A percentile compares a stretch with the other conserved stretches of the same genome.
Conservation (phyloP, 64 coral and sea anemone genomes). For the Anthopleura sola region DNA sequence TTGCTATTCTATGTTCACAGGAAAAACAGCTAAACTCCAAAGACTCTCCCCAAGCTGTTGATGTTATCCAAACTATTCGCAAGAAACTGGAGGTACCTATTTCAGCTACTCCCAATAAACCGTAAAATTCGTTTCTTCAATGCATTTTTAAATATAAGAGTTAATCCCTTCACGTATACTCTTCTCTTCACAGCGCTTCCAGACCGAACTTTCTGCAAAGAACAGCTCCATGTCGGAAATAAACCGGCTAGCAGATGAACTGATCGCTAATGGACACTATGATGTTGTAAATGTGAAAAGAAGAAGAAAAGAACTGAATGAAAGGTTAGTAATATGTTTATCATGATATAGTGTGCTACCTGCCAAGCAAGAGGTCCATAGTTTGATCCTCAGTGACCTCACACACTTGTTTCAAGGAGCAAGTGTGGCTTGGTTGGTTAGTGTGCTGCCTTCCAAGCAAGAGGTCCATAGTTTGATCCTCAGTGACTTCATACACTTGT, state of each 20-base stretch:
- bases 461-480: no score
- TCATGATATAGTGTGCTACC: not conserved
- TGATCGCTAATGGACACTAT: constrained; percentile 43
- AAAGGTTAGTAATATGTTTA: constrained; percentile 46
- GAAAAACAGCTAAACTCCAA: constrained; percentile 71
- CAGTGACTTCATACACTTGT: no score
- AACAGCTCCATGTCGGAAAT: constrained; percentile 65
- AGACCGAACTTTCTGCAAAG: constrained; percentile 72
- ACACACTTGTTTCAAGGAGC: no score
- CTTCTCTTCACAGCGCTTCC: constrained; percentile 45
- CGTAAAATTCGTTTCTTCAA: not conserved
- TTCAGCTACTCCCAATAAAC: not conserved
- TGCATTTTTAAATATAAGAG: not conserved
- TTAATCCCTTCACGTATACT: not conserved
- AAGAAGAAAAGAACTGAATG: constrained; percentile 74
- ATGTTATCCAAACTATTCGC: constrained; percentile 61
- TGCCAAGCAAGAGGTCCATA: no score
- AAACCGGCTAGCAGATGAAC: constrained; percentile 68
- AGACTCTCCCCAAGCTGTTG: constrained; percentile 20
- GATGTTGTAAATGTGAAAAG: constrained; percentile 51
- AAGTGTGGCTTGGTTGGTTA: no score
- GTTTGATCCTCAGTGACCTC: no score
- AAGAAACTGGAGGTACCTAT: constrained; percentile 63
- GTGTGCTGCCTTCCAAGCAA: no score
- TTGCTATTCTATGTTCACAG: not conserved